Base-by-base conservation (phyloP, 2,797 vertebrate species). In the Eremophila alpestris region DNA sequence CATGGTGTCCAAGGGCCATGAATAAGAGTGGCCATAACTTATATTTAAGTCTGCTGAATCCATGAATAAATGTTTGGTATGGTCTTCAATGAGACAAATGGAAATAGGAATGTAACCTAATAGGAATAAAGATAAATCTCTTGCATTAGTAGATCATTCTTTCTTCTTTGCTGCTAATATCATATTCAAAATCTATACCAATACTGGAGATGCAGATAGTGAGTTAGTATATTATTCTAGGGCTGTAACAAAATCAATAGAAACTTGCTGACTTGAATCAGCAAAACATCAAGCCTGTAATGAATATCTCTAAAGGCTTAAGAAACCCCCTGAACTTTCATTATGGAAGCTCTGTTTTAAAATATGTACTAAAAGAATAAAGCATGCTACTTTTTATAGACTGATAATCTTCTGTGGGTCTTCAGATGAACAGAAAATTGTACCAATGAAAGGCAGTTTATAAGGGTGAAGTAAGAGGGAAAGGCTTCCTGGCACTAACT, bases 201-300 rank as follows among this genome's bases (percentile, higher is more conserved):
- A 32, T 34, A 60, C 27, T 62, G 73, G 23, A 87, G n/a, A 87
- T 65, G 18, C 40, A 86, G 26, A 75, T 45, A 83, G 32, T 49
- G 63, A 75, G 16, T 52, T 77, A 76, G 18, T 29, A n/a, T 69
- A 48, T 73, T 93, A 34, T 71, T 55, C 63, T 59, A 76, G 26
- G 11, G 20, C n/a, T 81, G n/a, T 38, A 81, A n/a, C 10, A 87
- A 92, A 94, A 87, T 93, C 79, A 91, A 91, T 73, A 88, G 23
- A 30, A 88, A 73, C 24, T 67, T 51, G 17, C 30, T 87, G 83
- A 67, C 67, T 74, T 82, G 70, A 93, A 63, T 54, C 32, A 85
- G 54, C 30, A 89, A 84, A 92, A 41, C 29, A 51, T 94, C 45
- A 69, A 74, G 13, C 36, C 32, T 79, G 14, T 43, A 76, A 49